Base-by-base conservation (phyloP, 2,113 vertebrate genomes). In the Thinocorus orbignyianus region DNA sequence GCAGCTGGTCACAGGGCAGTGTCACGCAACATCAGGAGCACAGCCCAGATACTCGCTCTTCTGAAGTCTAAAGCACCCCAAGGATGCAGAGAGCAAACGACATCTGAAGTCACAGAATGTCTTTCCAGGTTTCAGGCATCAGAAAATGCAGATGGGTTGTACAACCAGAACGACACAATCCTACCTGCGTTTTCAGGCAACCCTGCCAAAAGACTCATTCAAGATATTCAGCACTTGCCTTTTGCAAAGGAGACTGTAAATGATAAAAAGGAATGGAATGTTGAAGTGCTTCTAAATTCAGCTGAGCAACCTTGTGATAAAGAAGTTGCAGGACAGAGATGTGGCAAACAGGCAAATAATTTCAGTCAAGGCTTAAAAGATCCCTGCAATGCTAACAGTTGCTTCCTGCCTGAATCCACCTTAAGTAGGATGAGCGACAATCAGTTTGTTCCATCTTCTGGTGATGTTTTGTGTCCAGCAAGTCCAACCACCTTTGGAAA, bases 21-120 rank as follows among this genome's bases (percentile, higher is more conserved):
- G 80, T 93, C 97, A 35, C 97, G 96, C 33, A 97, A 91, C 31
- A 76, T 97, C 92, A 97, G 98, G 90, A 98, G 98, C 95, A 98
- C 96, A 55, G 97, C 97, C 66, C 96, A 98, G 86, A 98, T 98
- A 81, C 71, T 98, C 68, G 97, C 98, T 76, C 96, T 98, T 46
- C 30, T 98, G 41, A 98, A 95, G 41, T 68, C 97, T 37, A 90
- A 90, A 9, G 84, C 97, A 55, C 17, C 74, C 12, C 54, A 33
- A 25, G 31, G 20, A 9, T 54, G 39, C 37, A 41, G 44, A 33
- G 86, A 91, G 20, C 82, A 80, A 87, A 33, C 58, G 11, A 17
- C 5, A 2, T 3, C 92, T 87, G 91, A 88, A 78, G 39, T 16
- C 31, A 33, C 26, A 62, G 71, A 60, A 14, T 15, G 25, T n/a